Base-by-base conservation (phyloP, 2,888 invertebrate species). In the Argyra leucocephala region DNA sequence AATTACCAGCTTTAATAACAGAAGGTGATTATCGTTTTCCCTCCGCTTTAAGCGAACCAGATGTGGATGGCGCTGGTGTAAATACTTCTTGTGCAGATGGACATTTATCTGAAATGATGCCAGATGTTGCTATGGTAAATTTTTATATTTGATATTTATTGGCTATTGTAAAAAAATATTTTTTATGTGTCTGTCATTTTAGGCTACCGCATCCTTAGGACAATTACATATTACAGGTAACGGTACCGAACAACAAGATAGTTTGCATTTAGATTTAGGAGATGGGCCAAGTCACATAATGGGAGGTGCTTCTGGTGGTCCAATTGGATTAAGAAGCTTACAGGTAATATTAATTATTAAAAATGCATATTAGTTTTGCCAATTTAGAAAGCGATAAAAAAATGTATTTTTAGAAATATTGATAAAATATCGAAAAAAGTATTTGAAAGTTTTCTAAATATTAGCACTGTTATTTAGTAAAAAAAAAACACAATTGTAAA, bases 61-160 rank as follows among this genome's bases (percentile, higher is more conserved):
- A 62, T 2, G 71, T 71, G 63, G 72, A 72, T 6, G 71, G 70
- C 4, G 74, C 72, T 31, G 72, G 69, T n/a, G 73, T 72, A 59
- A 72, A 70, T 70, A 84, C 84, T 57, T 85, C 85, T 72, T 85
- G 84, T 79, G 82, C 88, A 76, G 83, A 88, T 75, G 86, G 91
- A 72, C 88, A 88, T 72, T 80, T 90, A 68, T 86, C 89, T 23
- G 91, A 91, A 69, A 88, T 89, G 73, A 93, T 94, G 87, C 94
- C 94, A 0, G 94, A 95, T 80, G 93, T 94, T 72, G 93, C 93
- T 21, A 93, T 93, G 92, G 48, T 48, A 48, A 48, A 3, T 12
- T 2, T 48, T 48, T 48, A 15, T 48, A 5, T 18, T 48, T 10
- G 31, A 48, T 12, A 15, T 37, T 37, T 31, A 31, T n/a, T 48